These are phyloP conservation scores for Apteryx mantelli DNA, from an alignment of 2,113 vertebrate species.

Conservation along the genomic window DNA sequence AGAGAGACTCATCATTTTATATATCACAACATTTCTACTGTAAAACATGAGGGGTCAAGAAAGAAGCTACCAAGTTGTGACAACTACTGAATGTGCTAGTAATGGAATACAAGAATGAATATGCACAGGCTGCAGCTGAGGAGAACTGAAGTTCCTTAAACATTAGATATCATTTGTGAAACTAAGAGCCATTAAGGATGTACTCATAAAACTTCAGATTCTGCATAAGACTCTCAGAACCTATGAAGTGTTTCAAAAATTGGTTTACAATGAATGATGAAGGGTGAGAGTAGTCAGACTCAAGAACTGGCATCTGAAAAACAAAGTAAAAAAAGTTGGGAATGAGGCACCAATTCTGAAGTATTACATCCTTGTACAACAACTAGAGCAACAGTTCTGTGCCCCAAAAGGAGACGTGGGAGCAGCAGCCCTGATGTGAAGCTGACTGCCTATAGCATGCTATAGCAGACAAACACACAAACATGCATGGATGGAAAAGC, in stretches of 20 bases:
- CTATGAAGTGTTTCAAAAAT: background rate
- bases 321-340: background rate
- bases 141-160: background rate
- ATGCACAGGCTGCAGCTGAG: background rate
- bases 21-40: background rate
- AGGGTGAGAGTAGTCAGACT: background rate
- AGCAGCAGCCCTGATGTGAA: background rate
- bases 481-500: background rate
- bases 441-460: background rate
- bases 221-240: background rate
- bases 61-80: background rate
- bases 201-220: background rate
- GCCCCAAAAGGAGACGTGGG: background rate
- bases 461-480: background rate
- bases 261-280: background rate
- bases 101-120: background rate
- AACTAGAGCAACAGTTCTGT: background rate
- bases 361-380: background rate
- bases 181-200: background rate
- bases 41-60: background rate
- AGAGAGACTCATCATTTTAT: background rate
- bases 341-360: background rate
- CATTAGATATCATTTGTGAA: background rate
- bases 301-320: background rate
- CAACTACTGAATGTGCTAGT: background rate